Conservation (phyloP, 2,113 vertebrate genomes). For the Rhea pennata region DNA sequence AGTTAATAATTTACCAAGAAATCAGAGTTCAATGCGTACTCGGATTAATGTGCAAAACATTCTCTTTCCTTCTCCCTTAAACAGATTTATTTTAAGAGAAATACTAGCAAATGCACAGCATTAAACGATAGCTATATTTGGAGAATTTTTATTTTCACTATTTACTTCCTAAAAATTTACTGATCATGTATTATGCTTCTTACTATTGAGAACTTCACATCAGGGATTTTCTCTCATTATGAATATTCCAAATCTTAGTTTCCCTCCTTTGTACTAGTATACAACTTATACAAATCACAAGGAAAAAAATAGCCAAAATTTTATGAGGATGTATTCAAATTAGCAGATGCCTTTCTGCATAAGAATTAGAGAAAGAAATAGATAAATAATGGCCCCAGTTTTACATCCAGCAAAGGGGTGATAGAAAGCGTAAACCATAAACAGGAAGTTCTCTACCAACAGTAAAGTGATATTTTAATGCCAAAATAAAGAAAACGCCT, state of each 20-base stretch:
- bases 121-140: not conserved
- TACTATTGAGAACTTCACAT: not conserved
- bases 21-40: not conserved
- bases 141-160: not conserved
- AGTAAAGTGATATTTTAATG: not conserved
- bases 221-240: not conserved
- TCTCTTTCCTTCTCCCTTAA: not conserved
- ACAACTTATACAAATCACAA: not conserved
- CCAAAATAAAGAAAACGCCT: not conserved
- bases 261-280: not conserved
- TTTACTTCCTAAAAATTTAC: not conserved
- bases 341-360: not conserved
- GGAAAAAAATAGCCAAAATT: not conserved
- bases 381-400: not conserved
- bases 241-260: not conserved
- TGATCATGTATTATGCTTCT: not conserved
- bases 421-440: not conserved
- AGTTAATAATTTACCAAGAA: not conserved
- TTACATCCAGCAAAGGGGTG: not conserved
- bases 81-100: not conserved
- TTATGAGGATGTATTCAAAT: not conserved
- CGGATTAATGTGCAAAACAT: not conserved
- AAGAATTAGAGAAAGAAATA: not conserved
- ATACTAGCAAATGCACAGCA: not conserved
- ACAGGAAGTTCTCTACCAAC: not conserved